A percentile compares a stretch with the other conserved stretches of the same genome.
Evolutionary conservation across 2,797 vertebrate genomes (phyloP).

Genomic region (Brachyalestes nurse): DNA sequence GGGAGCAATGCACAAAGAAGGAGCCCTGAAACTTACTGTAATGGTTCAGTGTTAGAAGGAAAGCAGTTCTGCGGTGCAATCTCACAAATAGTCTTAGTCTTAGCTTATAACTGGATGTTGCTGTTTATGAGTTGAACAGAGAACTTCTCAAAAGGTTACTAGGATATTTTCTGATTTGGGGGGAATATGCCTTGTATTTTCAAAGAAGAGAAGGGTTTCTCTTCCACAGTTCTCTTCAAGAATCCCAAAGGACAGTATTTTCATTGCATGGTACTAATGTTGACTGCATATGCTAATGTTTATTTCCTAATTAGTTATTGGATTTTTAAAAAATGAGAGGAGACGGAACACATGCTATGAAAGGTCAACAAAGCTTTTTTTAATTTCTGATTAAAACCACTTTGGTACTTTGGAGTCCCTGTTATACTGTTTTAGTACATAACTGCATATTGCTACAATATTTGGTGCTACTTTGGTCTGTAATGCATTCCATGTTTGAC

Average conservation of each 20-base stretch:
- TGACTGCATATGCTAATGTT: constrained; percentile 13
- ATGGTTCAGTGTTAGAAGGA: not conserved
- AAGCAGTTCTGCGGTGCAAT: not conserved
- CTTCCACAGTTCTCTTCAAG: not conserved
- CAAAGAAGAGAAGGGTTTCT: not conserved
- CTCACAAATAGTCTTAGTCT: not conserved
- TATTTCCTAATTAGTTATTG: not conserved
- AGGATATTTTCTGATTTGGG: not conserved
- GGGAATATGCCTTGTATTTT: not conserved
- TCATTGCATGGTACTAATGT: constrained; percentile 26
- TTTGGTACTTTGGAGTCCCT: constrained; percentile 34
- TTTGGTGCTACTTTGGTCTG: constrained; percentile 46
- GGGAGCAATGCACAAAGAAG: constrained; percentile 11
- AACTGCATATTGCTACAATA: constrained; percentile 46
- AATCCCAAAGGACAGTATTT: constrained; percentile 37
- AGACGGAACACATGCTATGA: constrained; percentile 4
- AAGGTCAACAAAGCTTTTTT: constrained; percentile 14
- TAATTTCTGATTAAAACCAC: constrained; percentile 26
- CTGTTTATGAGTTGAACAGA: not conserved
- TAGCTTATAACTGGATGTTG: not conserved
- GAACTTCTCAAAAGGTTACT: not conserved
- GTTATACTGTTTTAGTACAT: constrained; percentile 11
- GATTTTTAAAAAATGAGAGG: not conserved
- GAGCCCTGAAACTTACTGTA: not conserved
- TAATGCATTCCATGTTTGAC: constrained; percentile 46